phyloP scores from a whole-genome alignment of 2,797 vertebrate genomes.

The Cynodonichthys magdalenae region DNA sequence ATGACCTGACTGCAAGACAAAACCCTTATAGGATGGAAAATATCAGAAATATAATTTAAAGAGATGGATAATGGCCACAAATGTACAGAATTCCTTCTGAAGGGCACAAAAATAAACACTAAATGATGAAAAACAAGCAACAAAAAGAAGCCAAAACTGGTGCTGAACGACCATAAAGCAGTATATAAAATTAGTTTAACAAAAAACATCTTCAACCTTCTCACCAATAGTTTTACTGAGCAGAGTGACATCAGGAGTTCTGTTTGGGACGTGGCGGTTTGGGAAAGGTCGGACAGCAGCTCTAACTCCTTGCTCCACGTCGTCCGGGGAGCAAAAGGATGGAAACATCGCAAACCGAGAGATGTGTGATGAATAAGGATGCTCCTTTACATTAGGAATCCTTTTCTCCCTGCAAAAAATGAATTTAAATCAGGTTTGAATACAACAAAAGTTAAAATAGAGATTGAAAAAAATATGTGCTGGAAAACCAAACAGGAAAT shows the following conservation, averaged over 20 bases:
- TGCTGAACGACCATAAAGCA: no score
- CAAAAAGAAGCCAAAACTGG: no score
- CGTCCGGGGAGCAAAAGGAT: constrained; percentile 70
- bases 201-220: constrained; percentile 1
- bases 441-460: neutral
- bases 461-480: neutral
- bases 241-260: constrained; percentile 65
- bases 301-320: constrained; percentile 58
- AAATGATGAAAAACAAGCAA: no score
- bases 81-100: no score
- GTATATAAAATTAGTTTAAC: no score
- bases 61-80: no score
- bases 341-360: constrained; percentile 80
- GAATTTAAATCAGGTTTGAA: neutral
- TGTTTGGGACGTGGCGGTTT: constrained; percentile 65
- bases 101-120: no score
- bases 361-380: constrained; percentile 86
- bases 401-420: constrained; percentile 67
- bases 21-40: no score
- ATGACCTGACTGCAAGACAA: no score
- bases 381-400: constrained; percentile 66
- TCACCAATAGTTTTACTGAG: constrained; percentile 81
- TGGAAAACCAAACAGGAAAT: neutral
- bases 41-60: no score
- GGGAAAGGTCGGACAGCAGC: constrained; percentile 58